Conservation (phyloP, 2,797 vertebrate species). For the Helicolenus hilgendorfi region DNA sequence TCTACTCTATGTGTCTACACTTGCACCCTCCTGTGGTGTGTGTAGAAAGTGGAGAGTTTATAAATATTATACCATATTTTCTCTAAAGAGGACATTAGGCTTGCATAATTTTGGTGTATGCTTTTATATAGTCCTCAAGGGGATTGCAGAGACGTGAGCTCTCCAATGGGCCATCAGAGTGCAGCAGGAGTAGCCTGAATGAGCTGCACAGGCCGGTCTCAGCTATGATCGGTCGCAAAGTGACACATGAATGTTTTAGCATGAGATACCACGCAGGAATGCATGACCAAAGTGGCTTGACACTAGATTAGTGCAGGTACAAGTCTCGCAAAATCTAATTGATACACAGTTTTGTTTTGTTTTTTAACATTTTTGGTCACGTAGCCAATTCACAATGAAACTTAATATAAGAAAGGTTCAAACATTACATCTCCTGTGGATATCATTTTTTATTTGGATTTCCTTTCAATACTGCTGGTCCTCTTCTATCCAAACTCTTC, state of each 20-base stretch:
- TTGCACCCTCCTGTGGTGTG: slow-evolving; percentile 51
- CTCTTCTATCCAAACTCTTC: neutral
- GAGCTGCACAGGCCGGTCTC: neutral
- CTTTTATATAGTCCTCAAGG: slow-evolving; percentile 34
- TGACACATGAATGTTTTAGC: slow-evolving; percentile 38
- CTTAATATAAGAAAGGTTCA: neutral
- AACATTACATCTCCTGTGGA: neutral
- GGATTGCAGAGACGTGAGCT: slow-evolving; percentile 21
- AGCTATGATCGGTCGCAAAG: slow-evolving; percentile 20
- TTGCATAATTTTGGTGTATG: slow-evolving; percentile 52
- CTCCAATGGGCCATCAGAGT: neutral
- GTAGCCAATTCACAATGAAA: neutral
- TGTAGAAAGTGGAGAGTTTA: slow-evolving; percentile 54
- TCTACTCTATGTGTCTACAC: slow-evolving; percentile 3
- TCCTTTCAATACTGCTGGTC: neutral
- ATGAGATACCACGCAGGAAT: neutral
- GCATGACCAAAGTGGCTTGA: neutral
- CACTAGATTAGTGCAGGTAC: neutral
- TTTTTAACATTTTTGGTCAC: too few species aligned
- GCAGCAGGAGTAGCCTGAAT: neutral
- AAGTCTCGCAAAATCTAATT: neutral
- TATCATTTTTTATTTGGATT: too few species aligned
- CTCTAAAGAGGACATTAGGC: slow-evolving; percentile 68
- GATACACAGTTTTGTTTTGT: neutral
- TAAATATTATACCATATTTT: slow-evolving; percentile 76